Base-by-base conservation (phyloP, 2,113 vertebrate genomes). In the Lonchura striata region DNA sequence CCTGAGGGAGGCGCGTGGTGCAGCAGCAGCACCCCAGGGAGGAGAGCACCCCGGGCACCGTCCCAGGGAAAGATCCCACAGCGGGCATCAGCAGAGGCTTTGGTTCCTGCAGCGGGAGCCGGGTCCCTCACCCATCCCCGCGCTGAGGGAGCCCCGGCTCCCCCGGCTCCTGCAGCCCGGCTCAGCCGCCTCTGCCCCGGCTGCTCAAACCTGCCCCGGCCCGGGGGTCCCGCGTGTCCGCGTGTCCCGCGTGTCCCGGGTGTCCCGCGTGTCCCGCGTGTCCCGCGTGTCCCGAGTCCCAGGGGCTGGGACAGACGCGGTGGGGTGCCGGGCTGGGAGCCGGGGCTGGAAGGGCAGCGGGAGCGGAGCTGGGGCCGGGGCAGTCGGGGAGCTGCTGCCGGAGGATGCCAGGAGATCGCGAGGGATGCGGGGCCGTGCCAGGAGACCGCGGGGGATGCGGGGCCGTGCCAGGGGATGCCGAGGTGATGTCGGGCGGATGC, bases 71-170 rank as follows among this genome's bases (percentile, higher is more conserved):
- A 69, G 15, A 19, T 9, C 37, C 79, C 25, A 1, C 3, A 0
- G 8, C 3, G 74, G 65, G 13, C 53, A 39, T 10, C 12, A 2
- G 13, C 35, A 41, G 70, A 50, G 21, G 5, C 7, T 33, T 27
- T 16, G 47, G 52, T 8, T 30, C 31, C 46, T 42, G 52, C 35
- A 33, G 46, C 1, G 3, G 56, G 35, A 83, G 19, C 52, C 37
- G 0, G 2, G n/a, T 21, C 68, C 57, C 47, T 68, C 64, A 31
- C 25, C n/a, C 13, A 7, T n/a, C 42, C 37, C 1, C 0, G n/a
- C 20, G 33, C 30, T 28, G 37, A 0, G 2, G 22, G 23, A 27
- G 25, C 31, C 22, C 3, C 4, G 10, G 10, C 44, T 13, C 25
- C 16, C 18, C 16, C 0, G 1, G 61, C 27, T 61, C 41, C 47